Evolutionary conservation across 2,113 vertebrate genomes (phyloP).

Genomic region (Sorex fumeus): DNA sequence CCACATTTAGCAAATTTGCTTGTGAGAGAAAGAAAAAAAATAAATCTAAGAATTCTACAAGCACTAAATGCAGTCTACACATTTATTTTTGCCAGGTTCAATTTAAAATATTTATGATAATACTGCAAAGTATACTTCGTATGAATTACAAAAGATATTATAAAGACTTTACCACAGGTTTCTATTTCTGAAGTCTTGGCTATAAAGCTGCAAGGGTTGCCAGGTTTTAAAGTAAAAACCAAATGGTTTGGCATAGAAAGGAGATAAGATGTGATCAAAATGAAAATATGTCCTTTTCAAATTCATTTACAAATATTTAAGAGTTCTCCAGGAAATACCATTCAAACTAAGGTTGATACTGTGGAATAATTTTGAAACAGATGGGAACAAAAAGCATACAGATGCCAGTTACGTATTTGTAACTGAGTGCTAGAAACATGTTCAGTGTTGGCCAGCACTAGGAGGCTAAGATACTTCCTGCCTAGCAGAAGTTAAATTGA

Average conservation of each 20-base stretch:
- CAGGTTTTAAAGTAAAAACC: constrained; percentile 62
- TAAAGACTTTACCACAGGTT: constrained; percentile 26
- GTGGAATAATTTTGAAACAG: constrained; percentile 26
- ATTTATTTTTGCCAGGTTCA: constrained; percentile 61
- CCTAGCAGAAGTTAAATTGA: background rate
- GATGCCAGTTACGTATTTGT: constrained; percentile 45
- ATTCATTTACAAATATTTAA: constrained; percentile 64
- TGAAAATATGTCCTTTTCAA: constrained; percentile 59
- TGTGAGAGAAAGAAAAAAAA: constrained; percentile 26
- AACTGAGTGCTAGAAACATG: constrained; percentile 21
- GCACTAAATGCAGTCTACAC: constrained; percentile 1
- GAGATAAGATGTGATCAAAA: constrained; percentile 43
- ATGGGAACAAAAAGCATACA: constrained; percentile 1
- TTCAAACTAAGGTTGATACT: constrained; percentile 19
- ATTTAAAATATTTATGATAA: constrained; percentile 59
- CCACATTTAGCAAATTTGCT: constrained; percentile 57
- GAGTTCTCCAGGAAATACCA: constrained; percentile 39
- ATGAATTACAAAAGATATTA: constrained; percentile 52
- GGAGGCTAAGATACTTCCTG: background rate
- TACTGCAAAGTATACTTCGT: constrained; percentile 36
- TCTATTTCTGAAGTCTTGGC: background rate
- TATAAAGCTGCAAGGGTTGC: background rate
- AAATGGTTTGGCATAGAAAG: constrained; percentile 40
- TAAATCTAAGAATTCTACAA: background rate
- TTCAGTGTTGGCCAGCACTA: background rate